Percentiles rank a stretch among this genome's conserved stretches.
Evolutionary conservation across 2,113 vertebrate genomes (phyloP).

Genomic region (Mastomys natalensis): DNA sequence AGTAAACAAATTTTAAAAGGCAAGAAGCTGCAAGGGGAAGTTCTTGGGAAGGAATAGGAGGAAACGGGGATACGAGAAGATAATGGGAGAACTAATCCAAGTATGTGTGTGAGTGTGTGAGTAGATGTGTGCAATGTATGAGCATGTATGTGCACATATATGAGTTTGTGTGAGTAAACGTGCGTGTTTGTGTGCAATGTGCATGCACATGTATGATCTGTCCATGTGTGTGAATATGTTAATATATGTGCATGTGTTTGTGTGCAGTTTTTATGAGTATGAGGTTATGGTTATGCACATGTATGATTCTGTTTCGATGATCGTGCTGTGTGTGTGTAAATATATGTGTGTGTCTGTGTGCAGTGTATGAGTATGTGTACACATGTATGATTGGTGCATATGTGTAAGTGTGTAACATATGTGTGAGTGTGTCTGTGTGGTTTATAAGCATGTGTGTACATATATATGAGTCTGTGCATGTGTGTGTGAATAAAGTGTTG

Average conservation of each 20-base stretch:
- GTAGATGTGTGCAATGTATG: neutral
- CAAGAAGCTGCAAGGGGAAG: neutral
- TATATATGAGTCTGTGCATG: too few species aligned
- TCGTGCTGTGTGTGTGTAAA: too few species aligned
- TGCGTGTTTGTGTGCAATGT: neutral
- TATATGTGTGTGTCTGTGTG: too few species aligned
- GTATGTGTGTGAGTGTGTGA: neutral
- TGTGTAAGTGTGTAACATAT: neutral
- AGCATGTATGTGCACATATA: neutral
- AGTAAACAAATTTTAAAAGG: neutral
- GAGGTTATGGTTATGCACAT: too few species aligned
- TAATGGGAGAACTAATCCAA: neutral
- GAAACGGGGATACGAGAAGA: neutral
- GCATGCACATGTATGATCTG: too few species aligned
- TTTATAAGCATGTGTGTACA: too few species aligned
- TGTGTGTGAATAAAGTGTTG: too few species aligned
- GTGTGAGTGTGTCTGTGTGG: too few species aligned
- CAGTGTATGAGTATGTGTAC: neutral
- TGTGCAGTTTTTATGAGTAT: too few species aligned
- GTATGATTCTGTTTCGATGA: too few species aligned
- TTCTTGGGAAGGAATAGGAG: neutral
- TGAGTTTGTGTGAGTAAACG: neutral
- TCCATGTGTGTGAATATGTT: too few species aligned
- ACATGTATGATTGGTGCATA: neutral
- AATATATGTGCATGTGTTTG: too few species aligned